phyloP scores from a whole-genome alignment of 2,113 vertebrate genomes.

The Chloebia gouldiae region DNA sequence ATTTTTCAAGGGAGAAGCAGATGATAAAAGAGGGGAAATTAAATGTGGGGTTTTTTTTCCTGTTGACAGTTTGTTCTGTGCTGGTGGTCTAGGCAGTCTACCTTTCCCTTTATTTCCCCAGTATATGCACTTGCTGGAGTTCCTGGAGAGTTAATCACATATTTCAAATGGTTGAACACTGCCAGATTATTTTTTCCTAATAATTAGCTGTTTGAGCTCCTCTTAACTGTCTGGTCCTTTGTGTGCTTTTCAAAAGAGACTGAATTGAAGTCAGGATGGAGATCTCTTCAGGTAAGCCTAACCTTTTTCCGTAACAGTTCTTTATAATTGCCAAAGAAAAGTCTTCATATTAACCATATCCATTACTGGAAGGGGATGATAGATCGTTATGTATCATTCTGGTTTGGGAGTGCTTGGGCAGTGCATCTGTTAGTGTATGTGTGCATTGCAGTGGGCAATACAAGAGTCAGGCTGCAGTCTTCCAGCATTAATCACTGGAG shows the following conservation, averaged over 20 bases:
- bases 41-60: not conserved
- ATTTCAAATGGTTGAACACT: not conserved
- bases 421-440: fast-evolving
- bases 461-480: not conserved
- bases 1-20: not conserved
- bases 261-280: not conserved
- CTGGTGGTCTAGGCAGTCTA: not conserved
- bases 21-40: not conserved
- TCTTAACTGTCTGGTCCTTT: not conserved
- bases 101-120: not conserved
- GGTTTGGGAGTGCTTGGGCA: not conserved
- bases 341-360: not conserved
- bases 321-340: not conserved
- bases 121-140: not conserved
- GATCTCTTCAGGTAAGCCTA: not conserved
- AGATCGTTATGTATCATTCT: fast-evolving
- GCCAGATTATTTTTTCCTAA: not conserved
- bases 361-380: not conserved
- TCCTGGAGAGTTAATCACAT: not conserved
- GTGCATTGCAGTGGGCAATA: not conserved
- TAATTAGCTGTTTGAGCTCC: not conserved
- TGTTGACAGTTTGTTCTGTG: not conserved
- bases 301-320: not conserved
- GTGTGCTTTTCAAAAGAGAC: not conserved
- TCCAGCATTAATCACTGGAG: not conserved